Percentiles rank a stretch among this genome's conserved stretches.
Evolutionary conservation across 2,113 vertebrate genomes (phyloP).

Genomic region (Tychaedon coryphoeus): DNA sequence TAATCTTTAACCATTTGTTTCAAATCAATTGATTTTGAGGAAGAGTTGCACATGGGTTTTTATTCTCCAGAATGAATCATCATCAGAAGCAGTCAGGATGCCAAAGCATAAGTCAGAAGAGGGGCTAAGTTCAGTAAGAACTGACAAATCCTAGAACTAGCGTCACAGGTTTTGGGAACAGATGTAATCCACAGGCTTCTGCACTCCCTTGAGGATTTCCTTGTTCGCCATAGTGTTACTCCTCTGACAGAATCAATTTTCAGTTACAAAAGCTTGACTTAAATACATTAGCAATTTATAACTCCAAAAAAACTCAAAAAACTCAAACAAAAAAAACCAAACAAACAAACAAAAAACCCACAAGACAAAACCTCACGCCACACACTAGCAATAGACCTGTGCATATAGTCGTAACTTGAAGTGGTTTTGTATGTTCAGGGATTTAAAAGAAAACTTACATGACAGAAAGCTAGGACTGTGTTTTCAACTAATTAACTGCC

Average conservation of each 20-base stretch:
- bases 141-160: background rate
- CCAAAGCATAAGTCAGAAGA: background rate
- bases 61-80: background rate
- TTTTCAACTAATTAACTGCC: background rate
- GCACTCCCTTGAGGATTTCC: background rate
- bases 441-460: background rate
- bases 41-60: background rate
- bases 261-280: background rate
- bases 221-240: background rate
- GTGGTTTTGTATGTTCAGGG: background rate
- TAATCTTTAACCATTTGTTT: background rate
- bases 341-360: background rate
- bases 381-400: background rate
- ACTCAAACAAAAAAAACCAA: background rate
- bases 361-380: background rate
- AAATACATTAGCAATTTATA: background rate
- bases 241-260: background rate
- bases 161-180: background rate
- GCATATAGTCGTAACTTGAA: background rate
- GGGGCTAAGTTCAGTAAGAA: background rate
- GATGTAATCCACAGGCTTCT: background rate
- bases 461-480: background rate
- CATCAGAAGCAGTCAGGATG: background rate
- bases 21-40: background rate
- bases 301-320: background rate